Evolutionary conservation across 1,140 invertebrate genomes (phyloP).

Genomic region (Brachionus paranguensis): DNA sequence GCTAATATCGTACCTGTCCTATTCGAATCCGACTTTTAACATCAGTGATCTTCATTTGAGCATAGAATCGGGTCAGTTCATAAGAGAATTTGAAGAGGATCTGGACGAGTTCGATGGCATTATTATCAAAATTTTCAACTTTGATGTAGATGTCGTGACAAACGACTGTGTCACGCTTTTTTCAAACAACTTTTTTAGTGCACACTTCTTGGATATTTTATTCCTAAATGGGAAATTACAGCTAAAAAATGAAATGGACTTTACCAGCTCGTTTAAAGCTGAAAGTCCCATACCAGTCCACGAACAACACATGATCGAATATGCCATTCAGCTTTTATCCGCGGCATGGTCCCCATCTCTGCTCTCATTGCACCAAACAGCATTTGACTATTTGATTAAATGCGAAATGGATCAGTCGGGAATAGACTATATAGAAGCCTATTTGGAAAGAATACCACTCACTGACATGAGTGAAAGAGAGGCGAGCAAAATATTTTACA

Average conservation of each 20-base stretch:
- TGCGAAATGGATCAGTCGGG: not conserved
- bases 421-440: not conserved
- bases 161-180: conserved; percentile 2
- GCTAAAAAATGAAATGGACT: not conserved
- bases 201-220: conserved; percentile 28
- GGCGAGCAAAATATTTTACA: not conserved
- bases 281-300: not conserved
- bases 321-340: not conserved
- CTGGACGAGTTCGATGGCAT: conserved; percentile 12
- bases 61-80: not conserved
- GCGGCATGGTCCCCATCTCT: not conserved
- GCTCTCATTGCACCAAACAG: conserved; percentile 8
- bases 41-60: conserved; percentile 3
- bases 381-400: conserved; percentile 33
- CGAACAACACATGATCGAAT: conserved; percentile 27
- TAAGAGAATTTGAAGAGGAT: not conserved
- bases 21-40: conserved; percentile 36
- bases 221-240: conserved; percentile 26
- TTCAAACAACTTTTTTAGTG: conserved; percentile 14
- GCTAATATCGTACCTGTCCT: conserved; percentile 21
- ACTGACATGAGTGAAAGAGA: not conserved
- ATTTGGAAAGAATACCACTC: conserved; percentile 21
- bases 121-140: not conserved
- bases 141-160: not conserved
- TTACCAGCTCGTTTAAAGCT: not conserved